A percentile compares a stretch with the other conserved stretches of the same genome.
Conservation (phyloP, 2,888 invertebrate species). For the Oscheius onirici region DNA sequence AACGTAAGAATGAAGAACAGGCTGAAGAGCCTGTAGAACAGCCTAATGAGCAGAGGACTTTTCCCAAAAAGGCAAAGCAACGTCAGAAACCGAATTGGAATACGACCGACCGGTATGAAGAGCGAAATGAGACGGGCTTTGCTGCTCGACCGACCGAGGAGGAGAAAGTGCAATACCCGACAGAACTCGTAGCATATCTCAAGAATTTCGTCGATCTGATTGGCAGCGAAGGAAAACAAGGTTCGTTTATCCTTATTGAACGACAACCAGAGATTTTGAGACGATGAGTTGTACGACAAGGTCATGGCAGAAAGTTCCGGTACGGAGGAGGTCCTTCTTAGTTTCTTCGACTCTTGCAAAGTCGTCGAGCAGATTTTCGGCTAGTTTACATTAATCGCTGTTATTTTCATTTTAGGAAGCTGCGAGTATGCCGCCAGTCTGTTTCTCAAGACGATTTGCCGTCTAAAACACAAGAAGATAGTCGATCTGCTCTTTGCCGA, state of each 20-base stretch:
- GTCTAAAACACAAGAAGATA: constrained; percentile 47
- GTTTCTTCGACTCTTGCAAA: constrained; percentile 48
- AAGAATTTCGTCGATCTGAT: constrained; percentile 41
- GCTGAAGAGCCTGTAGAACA: constrained; percentile 20
- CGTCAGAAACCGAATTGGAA: not conserved
- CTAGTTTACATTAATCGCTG: not conserved
- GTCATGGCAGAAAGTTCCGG: constrained; percentile 50
- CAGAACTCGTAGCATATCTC: constrained; percentile 51
- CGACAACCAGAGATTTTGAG: constrained; percentile 3
- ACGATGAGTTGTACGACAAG: constrained; percentile 41
- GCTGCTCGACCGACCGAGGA: not conserved
- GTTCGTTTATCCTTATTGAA: no score
- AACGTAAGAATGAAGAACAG: constrained; percentile 42
- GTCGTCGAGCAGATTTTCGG: constrained; percentile 30
- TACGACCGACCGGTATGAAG: not conserved
- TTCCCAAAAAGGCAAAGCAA: constrained; percentile 12
- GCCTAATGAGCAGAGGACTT: not conserved
- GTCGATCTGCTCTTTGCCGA: constrained; percentile 50
- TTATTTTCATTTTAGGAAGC: constrained; percentile 40
- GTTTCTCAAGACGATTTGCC: constrained; percentile 41
- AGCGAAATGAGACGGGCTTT: not conserved
- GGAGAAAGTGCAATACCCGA: constrained; percentile 39
- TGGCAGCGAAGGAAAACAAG: constrained; percentile 43
- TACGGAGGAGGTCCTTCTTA: constrained; percentile 45
- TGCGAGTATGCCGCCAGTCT: constrained; percentile 37